Evolutionary conservation across 2,113 vertebrate species (phyloP), one percentile per base, ranked within the genome.

Genomic region (Hassar affinis): DNA sequence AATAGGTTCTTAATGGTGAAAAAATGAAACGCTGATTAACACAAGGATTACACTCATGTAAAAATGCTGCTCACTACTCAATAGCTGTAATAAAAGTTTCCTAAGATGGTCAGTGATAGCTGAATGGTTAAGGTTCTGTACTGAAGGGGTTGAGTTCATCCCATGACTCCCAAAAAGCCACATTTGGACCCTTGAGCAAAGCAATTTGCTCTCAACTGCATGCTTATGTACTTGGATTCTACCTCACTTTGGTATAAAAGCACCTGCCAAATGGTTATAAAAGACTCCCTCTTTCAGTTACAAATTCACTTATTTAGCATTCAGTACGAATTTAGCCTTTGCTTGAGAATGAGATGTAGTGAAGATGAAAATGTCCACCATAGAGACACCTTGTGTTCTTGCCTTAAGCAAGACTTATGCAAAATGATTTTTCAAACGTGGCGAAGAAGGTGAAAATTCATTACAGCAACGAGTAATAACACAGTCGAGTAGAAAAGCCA

Each of bases 401-500:
- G 20, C 35, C 72, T 72, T 27, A 52, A 75, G 64, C 59, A 62
- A 30, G 47, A 54, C 64, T 69, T 20, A 54, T 68, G 49, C 49
- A 30, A 77, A 51, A 74, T 66, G 3, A 12, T 30, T 59, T 56
- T 68, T 56, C 35, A 10, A 6, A 54, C 25, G 71, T 61, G 69
- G 64, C 75, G 61, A 81, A 66, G 6, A 18, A 84, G 45, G 49
- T 54, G 7, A 33, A 52, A 68, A 75, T 33, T 80, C 14, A 35
- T 5, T 20, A 30, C 35, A 69, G 52, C 54, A 51, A 25, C 27
- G 22, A 52, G 7, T 35, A 79, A 68, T 71, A 79, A 11, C 15
- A 33, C 18, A 15, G 2, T 82, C 51, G 49, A 22, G 18, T 72
- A 52, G 82, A 66, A 83, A 82, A 83, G 84, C 84, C 77, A 85